Evolutionary conservation across 1,140 invertebrate species (phyloP), one percentile per base, ranked within the genome.

Genomic region (Heterodera schachtii): DNA sequence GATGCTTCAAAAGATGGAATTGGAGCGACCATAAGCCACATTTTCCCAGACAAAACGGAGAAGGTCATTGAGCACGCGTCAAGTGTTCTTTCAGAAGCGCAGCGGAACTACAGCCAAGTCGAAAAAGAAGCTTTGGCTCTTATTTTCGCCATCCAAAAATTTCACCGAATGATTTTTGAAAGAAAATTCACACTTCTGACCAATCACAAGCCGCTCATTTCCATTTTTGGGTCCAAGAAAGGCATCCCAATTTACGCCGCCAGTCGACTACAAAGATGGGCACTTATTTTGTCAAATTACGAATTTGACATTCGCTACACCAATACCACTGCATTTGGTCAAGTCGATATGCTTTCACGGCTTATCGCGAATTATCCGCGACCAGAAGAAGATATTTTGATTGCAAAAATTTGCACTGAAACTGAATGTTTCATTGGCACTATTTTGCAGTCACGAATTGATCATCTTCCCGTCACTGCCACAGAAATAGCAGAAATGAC

Each of bases 141-240:
- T 0, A 16, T 60, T 16, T 60, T 60, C 19, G 57, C 57, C 11
- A 11, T 60, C 4, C 57, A 60, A 19, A 60, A 60, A 19, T 93
- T 93, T 86, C 89, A 92, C 52, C 84, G 91, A 57, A 93, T 91
- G 84, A 73, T 92, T 5, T 91, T 87, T 86, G 92, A 90, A 73
- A 84, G 86, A 75, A 73, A 87, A 21, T 93, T 93, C 82, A 76
- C 83, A 16, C 86, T 92, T 41, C 81, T 86, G 16, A 92, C 91
- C 1, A 92, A 93, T 82, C 90, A 92, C 81, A 87, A 91, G 3
- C 57, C 57, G 16, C 3, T 60, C 2, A 11, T 60, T 11, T 11
- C 57, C 4, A 60, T 60, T 2, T 60, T 60, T 16, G 57, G 57
- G 4, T 60, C 57, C 13, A 60, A 60, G 57, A 60, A 60, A 60